Evolutionary conservation across 2,888 invertebrate species (phyloP).

Genomic region (Orgyia antiqua): DNA sequence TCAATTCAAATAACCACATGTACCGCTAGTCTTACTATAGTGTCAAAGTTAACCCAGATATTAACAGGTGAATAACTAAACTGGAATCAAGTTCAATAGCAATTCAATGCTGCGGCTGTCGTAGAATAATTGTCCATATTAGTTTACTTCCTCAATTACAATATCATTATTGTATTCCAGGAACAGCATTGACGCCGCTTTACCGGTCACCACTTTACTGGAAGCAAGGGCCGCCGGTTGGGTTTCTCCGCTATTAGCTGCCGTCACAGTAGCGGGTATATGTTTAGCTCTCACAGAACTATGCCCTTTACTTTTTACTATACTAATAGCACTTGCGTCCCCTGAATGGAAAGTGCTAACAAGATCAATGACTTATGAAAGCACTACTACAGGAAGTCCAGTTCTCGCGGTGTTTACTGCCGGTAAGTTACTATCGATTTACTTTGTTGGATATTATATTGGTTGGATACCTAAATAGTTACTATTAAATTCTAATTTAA

Average conservation of each 20-base stretch:
- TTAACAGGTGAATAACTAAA: no score
- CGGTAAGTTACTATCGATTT: conserved; percentile 53
- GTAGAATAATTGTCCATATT: conserved; percentile 6
- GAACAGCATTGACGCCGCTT: conserved; percentile 75
- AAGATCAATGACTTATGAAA: conserved; percentile 79
- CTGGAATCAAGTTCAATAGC: no score
- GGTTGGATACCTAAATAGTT: no score
- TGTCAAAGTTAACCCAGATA: no score
- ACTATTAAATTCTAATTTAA: no score
- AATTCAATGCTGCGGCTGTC: no score
- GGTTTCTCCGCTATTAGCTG: conserved; percentile 79
- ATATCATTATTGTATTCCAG: conserved; percentile 43
- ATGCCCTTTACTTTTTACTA: conserved; percentile 74
- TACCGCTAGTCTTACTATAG: no score
- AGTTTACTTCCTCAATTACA: conserved; percentile 8
- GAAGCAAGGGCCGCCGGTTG: conserved; percentile 79
- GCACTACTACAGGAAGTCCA: conserved; percentile 79
- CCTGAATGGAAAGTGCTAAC: conserved; percentile 81
- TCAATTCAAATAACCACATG: no score
- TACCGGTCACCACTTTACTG: conserved; percentile 78
- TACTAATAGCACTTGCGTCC: conserved; percentile 76
- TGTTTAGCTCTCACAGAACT: conserved; percentile 81
- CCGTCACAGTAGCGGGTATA: conserved; percentile 77
- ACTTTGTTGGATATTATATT: no score
- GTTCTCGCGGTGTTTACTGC: conserved; percentile 81